Conservation (phyloP, 2,113 vertebrate genomes). For the Hippolais icterina region DNA sequence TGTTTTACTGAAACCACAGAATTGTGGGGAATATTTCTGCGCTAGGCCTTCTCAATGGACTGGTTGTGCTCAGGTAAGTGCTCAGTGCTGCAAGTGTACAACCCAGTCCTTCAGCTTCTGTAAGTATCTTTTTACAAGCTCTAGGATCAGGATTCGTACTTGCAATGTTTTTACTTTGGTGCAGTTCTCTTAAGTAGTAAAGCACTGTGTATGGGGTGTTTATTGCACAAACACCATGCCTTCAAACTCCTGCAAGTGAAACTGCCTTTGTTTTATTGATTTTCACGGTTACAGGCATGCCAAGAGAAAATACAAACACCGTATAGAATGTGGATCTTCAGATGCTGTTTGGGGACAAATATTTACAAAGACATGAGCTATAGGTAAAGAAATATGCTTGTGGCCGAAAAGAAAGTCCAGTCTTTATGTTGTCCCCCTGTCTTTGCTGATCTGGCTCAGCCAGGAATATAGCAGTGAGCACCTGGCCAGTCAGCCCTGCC, state of each 20-base stretch:
- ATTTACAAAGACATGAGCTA: neutral
- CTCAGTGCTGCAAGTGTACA: neutral
- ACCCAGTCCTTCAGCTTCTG: neutral
- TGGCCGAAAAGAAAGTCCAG: neutral
- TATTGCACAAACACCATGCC: neutral
- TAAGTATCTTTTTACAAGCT: neutral
- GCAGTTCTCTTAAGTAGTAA: neutral
- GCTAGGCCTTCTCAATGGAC: neutral
- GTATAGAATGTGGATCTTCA: neutral
- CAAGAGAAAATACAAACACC: neutral
- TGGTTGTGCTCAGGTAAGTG: neutral
- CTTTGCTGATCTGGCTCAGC: neutral
- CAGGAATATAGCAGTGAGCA: neutral
- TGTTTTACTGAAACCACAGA: neutral
- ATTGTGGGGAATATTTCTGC: neutral
- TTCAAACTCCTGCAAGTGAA: neutral
- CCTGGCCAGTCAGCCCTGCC: neutral
- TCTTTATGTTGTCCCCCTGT: neutral
- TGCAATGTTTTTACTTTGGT: neutral
- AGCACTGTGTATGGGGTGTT: neutral
- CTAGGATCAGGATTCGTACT: neutral
- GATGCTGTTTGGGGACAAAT: neutral
- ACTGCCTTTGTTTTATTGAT: neutral
- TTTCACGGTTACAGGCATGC: neutral
- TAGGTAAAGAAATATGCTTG: neutral